Evolutionary conservation across 2,113 vertebrate genomes (phyloP).

Genomic region (Tenebrosternarchus preto): DNA sequence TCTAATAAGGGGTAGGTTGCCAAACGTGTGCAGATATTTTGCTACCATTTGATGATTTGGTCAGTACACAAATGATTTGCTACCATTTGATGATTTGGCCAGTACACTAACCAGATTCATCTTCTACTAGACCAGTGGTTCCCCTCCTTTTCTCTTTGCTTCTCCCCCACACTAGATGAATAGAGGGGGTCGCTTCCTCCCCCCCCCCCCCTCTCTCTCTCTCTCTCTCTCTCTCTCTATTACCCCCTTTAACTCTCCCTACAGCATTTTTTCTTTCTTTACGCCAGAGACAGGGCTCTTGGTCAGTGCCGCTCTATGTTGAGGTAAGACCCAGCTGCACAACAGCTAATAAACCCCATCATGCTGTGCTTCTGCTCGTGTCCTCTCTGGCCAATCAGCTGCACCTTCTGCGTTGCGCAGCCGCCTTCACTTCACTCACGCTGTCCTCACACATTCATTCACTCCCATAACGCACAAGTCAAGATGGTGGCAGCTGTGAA

Average conservation of each 20-base stretch:
- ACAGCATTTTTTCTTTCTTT: slow-evolving; percentile 22
- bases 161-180: slow-evolving; percentile 21
- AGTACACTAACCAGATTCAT: no score
- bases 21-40: no score
- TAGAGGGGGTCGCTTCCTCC: slow-evolving; percentile 13
- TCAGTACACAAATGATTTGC: no score
- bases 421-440: no score
- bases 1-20: no score
- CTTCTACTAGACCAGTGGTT: no score
- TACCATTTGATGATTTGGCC: no score
- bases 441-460: no score
- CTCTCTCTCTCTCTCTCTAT: slow-evolving; percentile 23
- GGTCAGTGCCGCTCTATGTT: slow-evolving; percentile 56
- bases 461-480: background rate
- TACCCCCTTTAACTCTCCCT: background rate
- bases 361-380: slow-evolving; percentile 57
- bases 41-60: no score
- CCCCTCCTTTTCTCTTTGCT: no score
- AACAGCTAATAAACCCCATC: slow-evolving; percentile 75
- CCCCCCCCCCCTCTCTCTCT: slow-evolving; percentile 26
- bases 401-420: no score
- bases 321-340: slow-evolving; percentile 73
- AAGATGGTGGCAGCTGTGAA: background rate
- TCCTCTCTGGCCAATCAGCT: slow-evolving; percentile 43
- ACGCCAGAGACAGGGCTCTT: slow-evolving; percentile 45